Evolutionary conservation across 2,888 invertebrate genomes (phyloP).

Genomic region (Ditula angustiorana): DNA sequence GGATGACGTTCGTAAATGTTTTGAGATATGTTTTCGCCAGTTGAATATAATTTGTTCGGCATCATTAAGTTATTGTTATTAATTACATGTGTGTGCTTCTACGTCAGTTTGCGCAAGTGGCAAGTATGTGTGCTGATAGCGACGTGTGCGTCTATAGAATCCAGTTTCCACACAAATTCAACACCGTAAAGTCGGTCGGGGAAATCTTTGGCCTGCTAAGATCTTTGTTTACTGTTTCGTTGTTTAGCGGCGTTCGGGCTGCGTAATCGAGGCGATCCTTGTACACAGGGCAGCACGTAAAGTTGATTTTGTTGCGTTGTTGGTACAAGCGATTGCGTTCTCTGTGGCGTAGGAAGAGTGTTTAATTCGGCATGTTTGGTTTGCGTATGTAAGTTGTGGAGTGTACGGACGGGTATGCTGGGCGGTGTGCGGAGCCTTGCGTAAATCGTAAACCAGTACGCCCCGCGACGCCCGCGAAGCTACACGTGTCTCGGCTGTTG

Average conservation of each 20-base stretch:
- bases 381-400: not conserved
- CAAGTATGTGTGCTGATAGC: constrained; percentile 25
- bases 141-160: constrained; percentile 51
- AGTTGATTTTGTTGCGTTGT: not conserved
- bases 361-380: constrained; percentile 7
- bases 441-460: constrained; percentile 72
- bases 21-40: constrained; percentile 24
- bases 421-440: constrained; percentile 53
- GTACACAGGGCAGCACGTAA: constrained; percentile 49
- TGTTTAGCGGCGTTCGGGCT: constrained; percentile 68
- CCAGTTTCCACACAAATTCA: constrained; percentile 43
- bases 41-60: constrained; percentile 17
- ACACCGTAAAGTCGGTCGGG: constrained; percentile 54
- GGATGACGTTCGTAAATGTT: constrained; percentile 25
- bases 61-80: constrained; percentile 5
- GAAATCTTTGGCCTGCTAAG: constrained; percentile 58
- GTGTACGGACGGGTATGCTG: constrained; percentile 69
- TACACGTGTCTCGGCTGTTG: constrained; percentile 60
- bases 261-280: constrained; percentile 79
- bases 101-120: constrained; percentile 68
- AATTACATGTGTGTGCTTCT: constrained; percentile 43
- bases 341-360: constrained; percentile 5
- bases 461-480: constrained; percentile 58
- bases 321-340: not conserved
- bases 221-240: constrained; percentile 71